A percentile compares a stretch with the other conserved stretches of the same genome.
These are phyloP conservation scores for Rhopalosiphum nymphaeae DNA, from an alignment of 2,888 invertebrate species.

Conservation along the genomic window DNA sequence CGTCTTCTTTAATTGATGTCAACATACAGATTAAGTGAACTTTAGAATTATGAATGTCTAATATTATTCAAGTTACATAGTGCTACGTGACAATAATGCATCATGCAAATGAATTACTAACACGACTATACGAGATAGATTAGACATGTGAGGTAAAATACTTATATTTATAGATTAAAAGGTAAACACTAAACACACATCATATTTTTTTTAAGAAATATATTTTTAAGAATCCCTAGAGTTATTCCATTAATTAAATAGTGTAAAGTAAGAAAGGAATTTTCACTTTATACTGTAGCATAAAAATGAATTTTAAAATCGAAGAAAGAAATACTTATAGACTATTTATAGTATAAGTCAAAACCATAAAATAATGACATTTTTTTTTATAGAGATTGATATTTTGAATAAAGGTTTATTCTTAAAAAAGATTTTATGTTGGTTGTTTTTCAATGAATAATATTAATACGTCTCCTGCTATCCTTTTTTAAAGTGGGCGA, in stretches of 20 bases:
- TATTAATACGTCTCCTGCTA: neutral
- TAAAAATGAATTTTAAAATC: neutral
- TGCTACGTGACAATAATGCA: neutral
- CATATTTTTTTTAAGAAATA: neutral
- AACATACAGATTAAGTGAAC: neutral
- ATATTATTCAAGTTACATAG: neutral
- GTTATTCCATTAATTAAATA: neutral
- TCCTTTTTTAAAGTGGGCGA: neutral
- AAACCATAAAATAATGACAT: neutral
- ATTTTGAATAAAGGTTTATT: neutral
- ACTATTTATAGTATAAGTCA: neutral
- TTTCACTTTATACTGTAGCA: neutral
- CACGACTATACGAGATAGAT: neutral
- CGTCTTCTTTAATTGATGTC: neutral
- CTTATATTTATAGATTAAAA: neutral
- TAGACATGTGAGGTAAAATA: neutral
- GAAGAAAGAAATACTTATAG: neutral
- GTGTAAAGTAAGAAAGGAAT: neutral
- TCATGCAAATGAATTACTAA: neutral
- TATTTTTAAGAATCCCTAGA: neutral
- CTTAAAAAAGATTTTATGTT: neutral
- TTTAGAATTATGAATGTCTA: neutral
- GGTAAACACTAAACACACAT: neutral
- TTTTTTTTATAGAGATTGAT: neutral
- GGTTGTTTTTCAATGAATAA: neutral